A percentile compares a stretch with the other conserved stretches of the same genome.
Evolutionary conservation across 2,888 invertebrate species (phyloP).

Genomic region (Chymomyza procnemis): DNA sequence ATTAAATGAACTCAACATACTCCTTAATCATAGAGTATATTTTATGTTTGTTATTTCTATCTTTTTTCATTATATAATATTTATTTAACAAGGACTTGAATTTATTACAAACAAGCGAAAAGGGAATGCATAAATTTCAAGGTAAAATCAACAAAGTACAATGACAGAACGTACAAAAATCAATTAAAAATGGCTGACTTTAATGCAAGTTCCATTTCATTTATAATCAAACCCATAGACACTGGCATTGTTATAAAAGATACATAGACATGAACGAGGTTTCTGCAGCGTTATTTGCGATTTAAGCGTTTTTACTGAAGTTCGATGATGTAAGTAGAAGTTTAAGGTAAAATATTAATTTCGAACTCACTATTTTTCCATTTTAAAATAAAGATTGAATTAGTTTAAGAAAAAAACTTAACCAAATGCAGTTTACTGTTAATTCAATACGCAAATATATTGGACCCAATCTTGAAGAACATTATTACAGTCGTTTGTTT

Average conservation of each 20-base stretch:
- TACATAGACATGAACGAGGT: background rate
- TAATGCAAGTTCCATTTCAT: background rate
- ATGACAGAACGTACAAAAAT: background rate
- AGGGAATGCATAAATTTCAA: background rate
- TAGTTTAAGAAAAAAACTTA: too few relatives aligned
- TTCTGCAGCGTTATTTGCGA: background rate
- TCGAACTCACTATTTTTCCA: too few relatives aligned
- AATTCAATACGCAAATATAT: too few relatives aligned
- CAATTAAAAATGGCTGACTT: background rate
- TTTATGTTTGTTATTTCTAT: constrained; percentile 3
- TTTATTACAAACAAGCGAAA: background rate
- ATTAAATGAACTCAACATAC: background rate
- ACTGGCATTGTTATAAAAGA: background rate
- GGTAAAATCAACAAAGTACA: background rate
- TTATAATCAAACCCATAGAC: background rate
- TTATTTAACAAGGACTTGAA: constrained; percentile 21
- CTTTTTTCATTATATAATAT: constrained; percentile 47
- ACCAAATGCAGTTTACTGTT: too few relatives aligned
- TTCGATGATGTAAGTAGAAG: too few relatives aligned
- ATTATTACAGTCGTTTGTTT: too few relatives aligned
- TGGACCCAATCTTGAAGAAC: too few relatives aligned
- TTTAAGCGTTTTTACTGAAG: too few relatives aligned
- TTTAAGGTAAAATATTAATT: too few relatives aligned
- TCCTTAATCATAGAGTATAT: background rate
- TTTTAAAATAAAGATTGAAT: too few relatives aligned